Evolutionary conservation across 2,797 vertebrate genomes (phyloP).

Genomic region (Spinus pinus): DNA sequence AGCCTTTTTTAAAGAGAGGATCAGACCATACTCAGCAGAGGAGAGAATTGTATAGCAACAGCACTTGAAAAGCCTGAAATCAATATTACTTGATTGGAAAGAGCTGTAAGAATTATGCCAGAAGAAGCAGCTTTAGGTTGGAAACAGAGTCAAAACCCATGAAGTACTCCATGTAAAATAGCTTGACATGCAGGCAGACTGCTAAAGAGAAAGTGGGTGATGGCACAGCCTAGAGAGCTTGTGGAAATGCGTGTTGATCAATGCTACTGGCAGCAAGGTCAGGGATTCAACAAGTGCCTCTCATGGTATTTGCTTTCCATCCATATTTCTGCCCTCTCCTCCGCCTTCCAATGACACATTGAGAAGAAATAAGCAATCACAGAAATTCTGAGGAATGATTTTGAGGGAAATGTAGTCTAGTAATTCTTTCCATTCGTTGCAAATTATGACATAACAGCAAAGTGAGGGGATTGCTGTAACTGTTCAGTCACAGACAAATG

Average conservation of each 20-base stretch:
- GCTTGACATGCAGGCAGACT: not conserved
- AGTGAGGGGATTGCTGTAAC: not conserved
- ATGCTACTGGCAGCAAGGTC: not conserved
- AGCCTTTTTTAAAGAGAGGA: slow-evolving; percentile 3
- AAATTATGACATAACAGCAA: not conserved
- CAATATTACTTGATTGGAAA: slow-evolving; percentile 28
- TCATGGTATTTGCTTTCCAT: not conserved
- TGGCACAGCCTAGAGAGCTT: not conserved
- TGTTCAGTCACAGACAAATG: not conserved
- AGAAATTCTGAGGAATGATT: not conserved
- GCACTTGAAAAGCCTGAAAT: slow-evolving; percentile 33
- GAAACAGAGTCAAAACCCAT: slow-evolving; percentile 7
- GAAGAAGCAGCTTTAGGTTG: not conserved
- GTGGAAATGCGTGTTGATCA: not conserved
- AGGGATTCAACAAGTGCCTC: not conserved
- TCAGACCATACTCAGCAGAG: not conserved
- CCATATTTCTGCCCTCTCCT: not conserved
- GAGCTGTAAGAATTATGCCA: not conserved
- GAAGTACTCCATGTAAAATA: slow-evolving; percentile 31
- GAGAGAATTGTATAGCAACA: not conserved
- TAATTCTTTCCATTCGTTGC: not conserved
- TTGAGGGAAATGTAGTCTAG: not conserved
- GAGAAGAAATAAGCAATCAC: not conserved
- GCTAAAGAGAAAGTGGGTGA: not conserved
- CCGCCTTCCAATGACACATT: not conserved